phyloP scores from a whole-genome alignment of 2,888 invertebrate genomes.

The Oegoconia quadripuncta region DNA sequence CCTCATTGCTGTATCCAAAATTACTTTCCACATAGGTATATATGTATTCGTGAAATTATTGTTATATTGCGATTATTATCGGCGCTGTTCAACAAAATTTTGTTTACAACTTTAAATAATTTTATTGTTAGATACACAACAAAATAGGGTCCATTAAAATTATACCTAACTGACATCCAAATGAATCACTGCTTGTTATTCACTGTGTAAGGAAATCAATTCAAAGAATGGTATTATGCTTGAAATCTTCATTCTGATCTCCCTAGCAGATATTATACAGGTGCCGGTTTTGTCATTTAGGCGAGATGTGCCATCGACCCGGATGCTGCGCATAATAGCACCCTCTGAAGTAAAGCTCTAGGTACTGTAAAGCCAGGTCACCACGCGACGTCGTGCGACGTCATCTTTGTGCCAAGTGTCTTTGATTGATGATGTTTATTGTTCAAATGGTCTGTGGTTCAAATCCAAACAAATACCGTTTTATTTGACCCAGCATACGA shows the following conservation, averaged over 20 bases:
- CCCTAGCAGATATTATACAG: slow-evolving; percentile 32
- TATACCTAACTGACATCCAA: too few species aligned
- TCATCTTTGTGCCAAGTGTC: slow-evolving; percentile 26
- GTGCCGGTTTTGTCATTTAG: slow-evolving; percentile 41
- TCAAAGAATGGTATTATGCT: slow-evolving; percentile 23
- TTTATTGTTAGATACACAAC: too few species aligned
- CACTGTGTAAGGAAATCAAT: slow-evolving; percentile 34
- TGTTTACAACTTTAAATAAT: too few species aligned
- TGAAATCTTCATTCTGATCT: slow-evolving; percentile 33
- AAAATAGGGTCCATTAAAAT: too few species aligned
- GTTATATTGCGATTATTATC: neutral
- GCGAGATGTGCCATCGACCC: slow-evolving; percentile 43
- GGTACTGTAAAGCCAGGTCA: slow-evolving; percentile 40
- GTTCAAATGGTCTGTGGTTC: neutral
- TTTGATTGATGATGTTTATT: neutral
- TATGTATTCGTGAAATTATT: slow-evolving; percentile 8
- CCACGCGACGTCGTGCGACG: slow-evolving; percentile 26
- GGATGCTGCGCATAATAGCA: slow-evolving; percentile 41
- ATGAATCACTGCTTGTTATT: too few species aligned
- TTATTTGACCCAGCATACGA: too few species aligned
- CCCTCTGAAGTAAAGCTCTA: slow-evolving; percentile 37
- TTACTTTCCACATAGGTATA: slow-evolving; percentile 14
- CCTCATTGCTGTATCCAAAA: slow-evolving; percentile 28
- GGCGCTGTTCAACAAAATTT: too few species aligned
- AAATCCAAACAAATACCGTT: neutral